Base-by-base conservation (phyloP, 2,113 vertebrate species). In the Atrichornis clamosus region DNA sequence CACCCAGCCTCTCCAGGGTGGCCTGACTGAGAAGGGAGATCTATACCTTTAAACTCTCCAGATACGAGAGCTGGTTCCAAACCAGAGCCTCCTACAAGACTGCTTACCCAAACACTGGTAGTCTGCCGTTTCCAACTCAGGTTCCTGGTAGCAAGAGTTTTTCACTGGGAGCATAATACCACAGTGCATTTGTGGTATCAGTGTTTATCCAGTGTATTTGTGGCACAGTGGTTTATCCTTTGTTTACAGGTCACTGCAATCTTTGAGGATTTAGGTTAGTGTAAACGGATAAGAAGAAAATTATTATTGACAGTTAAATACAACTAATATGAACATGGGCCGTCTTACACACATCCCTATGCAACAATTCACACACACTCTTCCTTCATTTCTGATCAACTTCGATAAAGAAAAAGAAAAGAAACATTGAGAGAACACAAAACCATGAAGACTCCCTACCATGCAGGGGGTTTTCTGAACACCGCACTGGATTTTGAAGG, bases 381-480 rank as follows among this genome's bases (percentile, higher is more conserved):
- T 49, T 84, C 24, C 11, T 78, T 50, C 17, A 68, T 41, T 89
- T 75, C 70, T 49, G 12, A 50, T 27, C 13, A 42, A 44, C 10
- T 49, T 83, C 24, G 27, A 44, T 10, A 30, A 68, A 41, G 22
- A 59, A 55, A 39, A 77, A 44, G 2, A 37, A 77, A 83, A 72
- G 15, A 78, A 67, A 69, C n/a, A 70, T 3, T 11, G 15, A 52
- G 22, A 77, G 11, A 96, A 89, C 23, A 6, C 15, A 89, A 93
- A 92, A 22, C 17, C 53, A 69, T 37, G 74, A 24, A 53, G 53
- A 50, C 28, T 63, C 15, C 88, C 10, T 98, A 99, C 99, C 96
- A 97, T 99, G 96, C 99, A 99, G 22, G 99, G 99, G 4, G 99
- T 99, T 97, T 98, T 99, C 98, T 98, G 98, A 32, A 99, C 93